Conservation (phyloP, 2,797 vertebrate species). For the Buceros bicornis region DNA sequence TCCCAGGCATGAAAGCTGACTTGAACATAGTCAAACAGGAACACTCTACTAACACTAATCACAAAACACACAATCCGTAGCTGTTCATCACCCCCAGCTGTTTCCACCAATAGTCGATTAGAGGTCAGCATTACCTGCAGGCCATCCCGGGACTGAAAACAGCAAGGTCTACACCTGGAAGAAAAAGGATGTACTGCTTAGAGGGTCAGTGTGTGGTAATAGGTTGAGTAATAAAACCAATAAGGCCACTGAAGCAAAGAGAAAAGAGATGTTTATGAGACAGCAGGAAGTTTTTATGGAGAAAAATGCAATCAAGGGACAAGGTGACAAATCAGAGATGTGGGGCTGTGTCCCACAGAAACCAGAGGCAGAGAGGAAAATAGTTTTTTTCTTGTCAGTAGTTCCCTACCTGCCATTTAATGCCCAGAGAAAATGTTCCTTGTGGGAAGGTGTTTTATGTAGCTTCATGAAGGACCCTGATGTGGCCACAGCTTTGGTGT, state of each 20-base stretch:
- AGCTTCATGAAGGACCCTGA: neutral
- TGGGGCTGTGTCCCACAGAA: neutral
- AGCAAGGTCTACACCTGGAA: neutral
- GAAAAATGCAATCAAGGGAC: neutral
- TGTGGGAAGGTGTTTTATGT: neutral
- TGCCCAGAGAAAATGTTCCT: neutral
- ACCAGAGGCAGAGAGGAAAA: neutral
- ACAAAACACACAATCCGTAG: neutral
- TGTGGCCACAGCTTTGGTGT: rapidly evolving
- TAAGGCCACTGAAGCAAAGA: neutral
- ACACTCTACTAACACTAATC: neutral
- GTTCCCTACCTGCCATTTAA: neutral
- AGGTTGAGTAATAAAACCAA: neutral
- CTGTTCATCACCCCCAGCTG: neutral
- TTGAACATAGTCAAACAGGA: neutral
- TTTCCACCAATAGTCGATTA: neutral
- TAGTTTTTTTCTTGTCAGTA: neutral
- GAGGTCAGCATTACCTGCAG: neutral
- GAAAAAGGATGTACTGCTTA: neutral
- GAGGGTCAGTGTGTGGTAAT: rapidly evolving
- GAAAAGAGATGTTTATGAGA: neutral
- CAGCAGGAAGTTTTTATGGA: neutral
- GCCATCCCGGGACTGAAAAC: neutral
- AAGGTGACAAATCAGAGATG: neutral
- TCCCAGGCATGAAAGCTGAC: neutral